A percentile compares a stretch with the other conserved stretches of the same genome.
Conservation (phyloP, 2,113 vertebrate genomes). For the Sturnus vulgaris region DNA sequence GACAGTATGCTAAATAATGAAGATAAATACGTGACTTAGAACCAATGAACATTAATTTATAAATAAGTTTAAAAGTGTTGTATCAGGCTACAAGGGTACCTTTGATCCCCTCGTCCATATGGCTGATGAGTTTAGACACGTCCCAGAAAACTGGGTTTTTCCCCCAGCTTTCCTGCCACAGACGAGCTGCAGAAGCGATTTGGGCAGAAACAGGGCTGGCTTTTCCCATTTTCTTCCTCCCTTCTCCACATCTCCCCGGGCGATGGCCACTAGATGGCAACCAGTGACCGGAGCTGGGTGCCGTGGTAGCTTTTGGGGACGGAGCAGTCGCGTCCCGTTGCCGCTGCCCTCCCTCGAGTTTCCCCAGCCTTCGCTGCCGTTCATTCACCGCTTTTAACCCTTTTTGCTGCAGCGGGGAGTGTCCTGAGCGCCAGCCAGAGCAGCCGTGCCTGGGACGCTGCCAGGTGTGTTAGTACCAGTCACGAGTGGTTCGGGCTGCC, state of each 20-base stretch:
- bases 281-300: background rate
- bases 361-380: rapidly evolving
- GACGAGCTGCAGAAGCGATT: background rate
- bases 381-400: rapidly evolving
- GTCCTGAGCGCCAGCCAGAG: rapidly evolving
- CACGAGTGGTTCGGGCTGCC: background rate
- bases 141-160: rapidly evolving
- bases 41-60: background rate
- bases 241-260: background rate
- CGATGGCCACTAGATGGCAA: background rate
- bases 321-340: background rate
- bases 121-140: background rate
- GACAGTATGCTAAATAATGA: background rate
- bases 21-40: background rate
- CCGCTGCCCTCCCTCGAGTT: background rate
- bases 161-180: background rate
- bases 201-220: rapidly evolving
- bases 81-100: background rate
- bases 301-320: background rate
- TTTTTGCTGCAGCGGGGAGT: rapidly evolving
- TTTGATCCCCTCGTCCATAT: background rate
- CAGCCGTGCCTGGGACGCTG: background rate
- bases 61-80: background rate
- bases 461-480: background rate
- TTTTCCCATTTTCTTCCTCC: background rate